Base-by-base conservation (phyloP, 2,797 vertebrate genomes). In the Acomys russatus region DNA sequence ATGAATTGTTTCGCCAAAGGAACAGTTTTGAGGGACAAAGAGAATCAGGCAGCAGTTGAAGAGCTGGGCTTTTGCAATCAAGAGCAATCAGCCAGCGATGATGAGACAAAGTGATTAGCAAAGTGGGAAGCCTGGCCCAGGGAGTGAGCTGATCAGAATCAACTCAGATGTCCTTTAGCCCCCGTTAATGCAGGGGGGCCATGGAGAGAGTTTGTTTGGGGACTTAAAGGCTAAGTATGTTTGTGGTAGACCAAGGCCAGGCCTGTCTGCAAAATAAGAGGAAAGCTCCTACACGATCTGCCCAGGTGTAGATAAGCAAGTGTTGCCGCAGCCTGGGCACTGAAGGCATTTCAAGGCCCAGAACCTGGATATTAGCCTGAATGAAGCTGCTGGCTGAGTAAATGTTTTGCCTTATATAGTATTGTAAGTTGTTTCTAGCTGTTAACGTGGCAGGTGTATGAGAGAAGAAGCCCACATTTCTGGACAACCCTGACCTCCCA, bases 161-260 rank as follows among this genome's bases (percentile, higher is more conserved):
- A 96, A 90, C 96, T 95, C 93, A 74, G 84, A 97, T 85, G 94
- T 97, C 97, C 96, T 96, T 94, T 97, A 85, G 95, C 91, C 96
- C 10, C 12, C 44, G 86, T 88, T 88, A 96, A 95, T 88, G 94
- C 87, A 71, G 84, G 83, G 87, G 93, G 79, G 77, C 87, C 96
- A 44, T 44, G 44, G 84, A 80, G 84, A 80, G 80, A 64, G 90
- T 84, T 85, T 90, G 77, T 91, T 49, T 97, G 94, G 82, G 90
- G 93, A 94, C 92, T 85, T 90, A 95, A 95, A 96, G 96, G 92
- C 91, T 94, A 94, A 95, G 33, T 94, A 90, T 95, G 94, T 96
- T 96, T 96, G 96, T 85, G 91, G 94, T 86, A 85, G 91, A 92
- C 91, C 95, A 96, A 98, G 97, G 96, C 73, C 80, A 10, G 68